Base-by-base conservation (phyloP, 2,797 vertebrate genomes). In the Prionace glauca region DNA sequence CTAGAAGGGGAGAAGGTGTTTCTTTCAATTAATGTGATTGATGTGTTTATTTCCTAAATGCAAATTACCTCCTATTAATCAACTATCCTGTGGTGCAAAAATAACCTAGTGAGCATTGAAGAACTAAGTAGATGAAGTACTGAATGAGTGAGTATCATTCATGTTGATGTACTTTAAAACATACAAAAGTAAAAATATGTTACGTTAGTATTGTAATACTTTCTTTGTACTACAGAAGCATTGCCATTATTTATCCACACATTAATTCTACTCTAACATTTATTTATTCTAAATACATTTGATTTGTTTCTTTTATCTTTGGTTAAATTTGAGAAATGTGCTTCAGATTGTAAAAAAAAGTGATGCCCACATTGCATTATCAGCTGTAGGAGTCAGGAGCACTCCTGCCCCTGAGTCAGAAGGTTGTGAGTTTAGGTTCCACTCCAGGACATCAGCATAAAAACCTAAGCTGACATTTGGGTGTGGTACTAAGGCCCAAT, bases 21-120 rank as follows among this genome's bases (percentile, higher is more conserved):
- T 50, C 93, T 94, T 56, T 94, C 26, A 29, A 77, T 95, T 95
- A 95, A 77, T 95, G 29, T 77, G 29, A 95, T 95, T 71, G 72
- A 56, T 60, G 93, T 77, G 71, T 77, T 77, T 60, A 56, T 95
- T 77, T 24, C 26, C 77, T 95, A 56, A 72, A 74, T 74, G 50
- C 50, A 95, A 95, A 95, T 95, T 18, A 77, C 71, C 45, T 50
- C 41, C 60, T 41, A 95, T 95, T 95, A 72, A 95, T 95, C 93
- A 95, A 77, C 45, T 32, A 77, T 74, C 45, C 93, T 14, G 29
- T 74, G 71, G 24, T 45, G 74, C 93, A 95, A 95, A 74, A 95
- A 77, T 60, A 77, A 41, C 41, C 45, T 56, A 16, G 41, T 74
- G 93, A 72, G 69, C 93, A 56, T 56, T 29, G 12, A 26, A 32